Evolutionary conservation across 2,113 vertebrate species (phyloP).

Genomic region (Cygnus buccinator): DNA sequence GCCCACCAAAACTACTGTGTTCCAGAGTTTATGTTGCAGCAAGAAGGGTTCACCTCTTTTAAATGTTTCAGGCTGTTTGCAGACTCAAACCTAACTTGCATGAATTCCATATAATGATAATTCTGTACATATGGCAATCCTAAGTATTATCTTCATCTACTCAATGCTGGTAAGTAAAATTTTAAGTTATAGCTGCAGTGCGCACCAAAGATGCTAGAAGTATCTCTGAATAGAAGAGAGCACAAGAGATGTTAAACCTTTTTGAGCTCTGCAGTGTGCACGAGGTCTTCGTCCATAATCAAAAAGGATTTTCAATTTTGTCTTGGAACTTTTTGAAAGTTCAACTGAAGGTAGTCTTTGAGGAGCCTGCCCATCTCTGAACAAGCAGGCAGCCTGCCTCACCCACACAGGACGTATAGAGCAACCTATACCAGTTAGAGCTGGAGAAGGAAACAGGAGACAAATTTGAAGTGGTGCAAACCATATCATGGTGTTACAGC

Average conservation of each 20-base stretch:
- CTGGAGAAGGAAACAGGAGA: neutral
- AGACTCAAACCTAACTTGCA: neutral
- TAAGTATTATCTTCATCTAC: neutral
- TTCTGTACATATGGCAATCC: neutral
- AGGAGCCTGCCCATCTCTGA: neutral
- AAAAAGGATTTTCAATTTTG: neutral
- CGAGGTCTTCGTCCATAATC: neutral
- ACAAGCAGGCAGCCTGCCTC: neutral
- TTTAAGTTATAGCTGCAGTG: neutral
- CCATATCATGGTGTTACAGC: neutral
- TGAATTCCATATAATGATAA: conserved; percentile 27
- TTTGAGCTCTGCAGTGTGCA: neutral
- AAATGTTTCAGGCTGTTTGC: neutral
- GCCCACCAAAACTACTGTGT: neutral
- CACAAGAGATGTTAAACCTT: neutral
- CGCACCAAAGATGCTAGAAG: neutral
- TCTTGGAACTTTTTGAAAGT: neutral
- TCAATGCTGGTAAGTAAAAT: neutral
- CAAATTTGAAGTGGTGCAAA: neutral
- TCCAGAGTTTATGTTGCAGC: neutral
- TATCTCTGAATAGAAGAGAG: neutral
- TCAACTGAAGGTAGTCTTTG: neutral
- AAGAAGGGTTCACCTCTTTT: neutral
- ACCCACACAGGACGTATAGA: neutral
- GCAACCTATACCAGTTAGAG: neutral